Evolutionary conservation across 2,888 invertebrate genomes (phyloP).

Genomic region (Leucophenga maculata): DNA sequence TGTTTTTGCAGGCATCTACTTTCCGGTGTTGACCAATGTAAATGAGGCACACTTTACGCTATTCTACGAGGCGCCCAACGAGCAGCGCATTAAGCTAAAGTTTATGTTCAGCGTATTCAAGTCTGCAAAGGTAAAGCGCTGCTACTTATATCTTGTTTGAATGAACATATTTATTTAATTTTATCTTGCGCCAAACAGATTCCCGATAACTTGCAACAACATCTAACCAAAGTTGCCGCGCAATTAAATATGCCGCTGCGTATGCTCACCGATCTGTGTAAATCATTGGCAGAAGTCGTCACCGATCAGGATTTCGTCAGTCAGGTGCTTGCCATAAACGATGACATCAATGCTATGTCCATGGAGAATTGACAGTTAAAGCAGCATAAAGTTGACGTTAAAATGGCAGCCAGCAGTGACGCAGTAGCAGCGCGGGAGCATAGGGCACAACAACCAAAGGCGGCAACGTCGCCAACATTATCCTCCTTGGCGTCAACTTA

Average conservation of each 20-base stretch:
- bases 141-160: conserved; percentile 30
- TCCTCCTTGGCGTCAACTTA: conserved; percentile 12
- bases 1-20: conserved; percentile 88
- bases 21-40: conserved; percentile 80
- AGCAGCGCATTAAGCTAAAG: conserved; percentile 81
- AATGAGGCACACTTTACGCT: conserved; percentile 81
- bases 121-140: conserved; percentile 75
- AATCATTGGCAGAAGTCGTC: conserved; percentile 79
- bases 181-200: conserved; percentile 72
- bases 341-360: conserved; percentile 84
- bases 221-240: conserved; percentile 79
- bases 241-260: conserved; percentile 81
- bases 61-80: conserved; percentile 80
- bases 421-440: not conserved
- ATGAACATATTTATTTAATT: not conserved
- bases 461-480: not conserved
- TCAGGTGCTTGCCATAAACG: conserved; percentile 85
- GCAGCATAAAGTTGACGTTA: conserved; percentile 62
- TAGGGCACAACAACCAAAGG: not conserved
- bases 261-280: conserved; percentile 77
- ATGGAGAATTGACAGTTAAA: conserved; percentile 78
- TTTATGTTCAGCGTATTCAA: conserved; percentile 82
- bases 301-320: conserved; percentile 81
- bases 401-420: conserved; percentile 22
- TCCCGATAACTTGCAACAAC: conserved; percentile 76